phyloP scores from a whole-genome alignment of 2,888 invertebrate genomes.

The Eristalis intricaria region DNA sequence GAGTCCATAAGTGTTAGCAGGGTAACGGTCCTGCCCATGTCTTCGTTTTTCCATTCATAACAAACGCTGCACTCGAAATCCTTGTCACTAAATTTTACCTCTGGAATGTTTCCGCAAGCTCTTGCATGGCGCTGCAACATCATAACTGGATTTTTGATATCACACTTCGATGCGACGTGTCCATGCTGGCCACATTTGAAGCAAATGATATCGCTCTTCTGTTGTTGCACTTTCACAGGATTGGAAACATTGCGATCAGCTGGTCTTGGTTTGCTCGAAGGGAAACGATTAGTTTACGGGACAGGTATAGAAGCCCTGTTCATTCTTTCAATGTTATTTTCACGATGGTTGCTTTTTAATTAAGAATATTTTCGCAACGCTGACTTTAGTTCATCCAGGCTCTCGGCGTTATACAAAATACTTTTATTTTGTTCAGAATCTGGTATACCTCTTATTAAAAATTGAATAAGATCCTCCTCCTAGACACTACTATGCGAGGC shows the following conservation, averaged over 20 bases:
- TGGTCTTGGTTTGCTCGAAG: too few relatives aligned
- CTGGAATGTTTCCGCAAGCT: too few relatives aligned
- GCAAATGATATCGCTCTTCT: neutral
- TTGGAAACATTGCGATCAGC: too few relatives aligned
- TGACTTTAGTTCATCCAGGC: too few relatives aligned
- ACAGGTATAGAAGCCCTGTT: too few relatives aligned
- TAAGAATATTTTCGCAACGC: too few relatives aligned
- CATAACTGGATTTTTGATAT: neutral
- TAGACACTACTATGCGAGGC: neutral
- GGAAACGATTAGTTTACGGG: too few relatives aligned
- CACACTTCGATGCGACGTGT: neutral
- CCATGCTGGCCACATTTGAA: too few relatives aligned
- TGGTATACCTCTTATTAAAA: neutral
- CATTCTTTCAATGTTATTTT: too few relatives aligned
- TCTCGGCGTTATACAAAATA: too few relatives aligned
- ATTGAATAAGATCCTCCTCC: neutral
- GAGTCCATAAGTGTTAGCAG: constrained; percentile 19
- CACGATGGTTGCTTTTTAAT: too few relatives aligned
- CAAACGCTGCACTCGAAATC: neutral
- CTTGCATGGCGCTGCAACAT: neutral
- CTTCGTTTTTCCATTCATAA: neutral
- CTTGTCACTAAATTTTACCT: neutral
- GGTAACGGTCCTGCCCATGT: neutral
- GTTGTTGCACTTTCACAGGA: neutral
- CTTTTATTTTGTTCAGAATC: neutral